phyloP scores from a whole-genome alignment of 2,888 invertebrate species.

The Venusia cambrica region DNA sequence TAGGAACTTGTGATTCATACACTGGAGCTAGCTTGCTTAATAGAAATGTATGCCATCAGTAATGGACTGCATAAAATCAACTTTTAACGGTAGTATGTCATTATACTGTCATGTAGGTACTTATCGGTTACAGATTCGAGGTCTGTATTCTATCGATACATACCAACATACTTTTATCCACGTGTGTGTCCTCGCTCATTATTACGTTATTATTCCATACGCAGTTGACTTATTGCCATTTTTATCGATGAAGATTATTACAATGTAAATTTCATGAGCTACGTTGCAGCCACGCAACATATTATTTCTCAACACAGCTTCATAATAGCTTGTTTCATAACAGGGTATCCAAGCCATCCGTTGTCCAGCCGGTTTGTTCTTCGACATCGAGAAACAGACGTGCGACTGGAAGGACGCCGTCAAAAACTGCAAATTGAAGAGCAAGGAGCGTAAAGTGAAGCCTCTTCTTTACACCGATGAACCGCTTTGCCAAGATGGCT shows the following conservation, averaged over 20 bases:
- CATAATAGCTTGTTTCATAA: constrained; percentile 31
- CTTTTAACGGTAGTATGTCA: constrained; percentile 7
- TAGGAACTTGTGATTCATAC: constrained; percentile 18
- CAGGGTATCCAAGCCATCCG: constrained; percentile 95
- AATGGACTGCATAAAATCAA: constrained; percentile 7
- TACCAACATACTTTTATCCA: too few species aligned
- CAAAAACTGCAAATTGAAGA: constrained; percentile 95
- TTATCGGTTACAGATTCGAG: constrained; percentile 1
- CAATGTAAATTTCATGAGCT: constrained; percentile 18
- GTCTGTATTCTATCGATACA: too few species aligned
- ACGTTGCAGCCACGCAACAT: constrained; percentile 16
- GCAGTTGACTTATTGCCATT: constrained; percentile 9
- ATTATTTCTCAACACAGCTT: constrained; percentile 22
- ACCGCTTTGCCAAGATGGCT: constrained; percentile 93
- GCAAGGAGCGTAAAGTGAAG: constrained; percentile 93
- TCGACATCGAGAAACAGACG: constrained; percentile 96
- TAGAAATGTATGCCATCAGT: constrained; percentile 8
- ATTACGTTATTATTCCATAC: too few species aligned
- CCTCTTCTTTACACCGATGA: constrained; percentile 94
- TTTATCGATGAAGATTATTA: constrained; percentile 15
- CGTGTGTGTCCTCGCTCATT: too few species aligned
- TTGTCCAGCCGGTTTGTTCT: constrained; percentile 94
- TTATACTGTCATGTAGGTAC: not conserved
- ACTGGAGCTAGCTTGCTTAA: constrained; percentile 11
- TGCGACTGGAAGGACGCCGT: constrained; percentile 97